Base-by-base conservation (phyloP, 2,888 invertebrate species). In the Podotricha telesiphe region DNA sequence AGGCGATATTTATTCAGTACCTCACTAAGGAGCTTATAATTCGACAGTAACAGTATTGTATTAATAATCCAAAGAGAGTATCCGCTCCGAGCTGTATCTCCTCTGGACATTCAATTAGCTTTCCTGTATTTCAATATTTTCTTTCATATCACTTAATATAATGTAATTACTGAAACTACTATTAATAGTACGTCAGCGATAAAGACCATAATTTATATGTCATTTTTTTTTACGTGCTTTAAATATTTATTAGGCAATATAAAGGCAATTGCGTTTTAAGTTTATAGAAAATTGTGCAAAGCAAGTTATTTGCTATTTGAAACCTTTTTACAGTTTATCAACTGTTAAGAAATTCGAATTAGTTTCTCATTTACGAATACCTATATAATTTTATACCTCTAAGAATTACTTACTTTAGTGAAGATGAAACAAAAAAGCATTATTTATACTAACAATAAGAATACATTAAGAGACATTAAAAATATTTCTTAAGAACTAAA, bases 11-110 rank as follows among this genome's bases (percentile, higher is more conserved):
- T 79, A 91, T 88, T 88, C 89, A 91, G 89, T 80, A 83, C 80
- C 85, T 82, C 81, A 79, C 81, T 90, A 89, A 91, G 90, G 79
- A 89, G 91, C 91, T 92, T 91, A 92, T 84, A 84, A 86, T 88
- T 86, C 77, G 84, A 88, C 83, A 79, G 79, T 85, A 81, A 86
- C 86, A 82, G 82, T 86, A 87, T 86, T 86, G 85, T 86, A 86
- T 89, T 91, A 89, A 87, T 91, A 91, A 91, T 91, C 89, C 87
- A 88, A 81, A 83, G 78, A 77, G 79, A 82, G 86, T n/a, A 88
- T 86, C 82, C 82, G 79, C 81, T 77, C 79, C 78, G 75, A 73
- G 74, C 77, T 79, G 82, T 88, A 89, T 88, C 88, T 87, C 83
- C 80, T 82, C 79, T 82, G 85, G 82, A 77, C 89, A 86, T 84